Evolutionary conservation across 2,888 invertebrate genomes (phyloP), one percentile per base, ranked within the genome.

Genomic region (Koerneria pararmatus): DNA sequence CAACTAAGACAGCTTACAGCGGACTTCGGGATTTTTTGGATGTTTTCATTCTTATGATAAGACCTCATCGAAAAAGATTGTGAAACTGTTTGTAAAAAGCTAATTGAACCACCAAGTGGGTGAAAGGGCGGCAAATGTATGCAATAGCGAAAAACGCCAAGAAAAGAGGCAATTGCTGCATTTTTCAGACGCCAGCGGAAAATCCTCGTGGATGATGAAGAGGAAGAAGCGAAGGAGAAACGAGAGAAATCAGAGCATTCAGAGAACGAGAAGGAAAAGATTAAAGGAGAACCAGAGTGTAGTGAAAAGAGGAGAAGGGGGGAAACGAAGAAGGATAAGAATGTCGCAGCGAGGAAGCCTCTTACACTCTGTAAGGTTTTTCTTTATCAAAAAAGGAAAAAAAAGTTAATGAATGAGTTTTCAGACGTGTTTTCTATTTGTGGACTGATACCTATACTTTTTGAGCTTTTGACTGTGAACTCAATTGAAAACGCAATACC

Each of bases 191-290:
- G 62, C n/a, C 62, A 62, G 29, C 62, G 62, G 8, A 62, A 53
- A 53, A 62, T 62, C 53, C 27, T 62, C n/a, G 24, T 62, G 22
- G 62, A 62, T 53, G 51, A n/a, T 15, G 53, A 22, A 8, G 53
- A 51, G 24, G 53, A 51, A 51, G 8, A 8, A 15, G 15, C 11
- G n/a, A 41, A 61, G 15, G 61, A 48, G 22, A 32, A 56, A 32
- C 27, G 15, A 61, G 61, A 35, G 61, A 49, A 11, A 35, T 22
- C 37, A 46, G 46, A 41, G 46, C 11, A 41, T 41, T 11, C n/a
- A n/a, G 46, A 41, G n/a, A n/a, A n/a, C n/a, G n/a, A 15, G 46
- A 41, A 41, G 27, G 59, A 59, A 57, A n/a, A 51, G 35, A 32
- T 27, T 5, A 41, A 4, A 19, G 2, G 27, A 29, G 3, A 61